Evolutionary conservation across 2,888 invertebrate genomes (phyloP), one percentile per base, ranked within the genome.

Genomic region (Limnephilus auricula): DNA sequence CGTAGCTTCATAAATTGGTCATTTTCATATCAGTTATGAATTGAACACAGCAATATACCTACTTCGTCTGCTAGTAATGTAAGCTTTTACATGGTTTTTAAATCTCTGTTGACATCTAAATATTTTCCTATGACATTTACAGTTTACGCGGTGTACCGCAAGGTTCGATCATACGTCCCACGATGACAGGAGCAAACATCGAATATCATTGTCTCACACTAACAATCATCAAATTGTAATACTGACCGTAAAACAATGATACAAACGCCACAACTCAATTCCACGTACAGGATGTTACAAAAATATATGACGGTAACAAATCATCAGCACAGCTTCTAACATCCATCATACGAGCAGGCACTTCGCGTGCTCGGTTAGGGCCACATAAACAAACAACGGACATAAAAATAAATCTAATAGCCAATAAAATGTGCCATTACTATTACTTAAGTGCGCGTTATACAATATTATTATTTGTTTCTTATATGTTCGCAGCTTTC

Each of bases 381-480:
- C 65, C 90, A 80, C 89, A 95, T 95, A 95, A 96, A 96, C 96
- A 95, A 96, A 96, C 95, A 95, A 94, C 95, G 95, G 94, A 91
- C 94, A 95, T 96, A 95, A 96, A 96, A 95, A 95, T 96, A 96
- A 96, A 96, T 96, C 95, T 95, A 95, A 96, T 95, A 95, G 95
- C 95, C 96, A 94, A 96, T 96, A 96, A 96, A 96, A 95, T 95
- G 94, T 95, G 95, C 95, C 95, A 96, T 96, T 96, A 96, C 96
- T 96, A 96, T 96, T 95, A 96, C 95, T 96, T 95, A 95, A 95
- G 95, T 95, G 92, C 95, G 94, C 94, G 95, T 95, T 95, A 95
- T 95, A 94, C 94, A 92, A 93, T 92, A 93, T 93, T 92, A 92
- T 93, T 92, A 92, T 92, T 91, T 91, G 91, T 92, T 92, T 90